Evolutionary conservation across 1,140 invertebrate genomes (phyloP).

Genomic region (Nasonia longicornis): DNA sequence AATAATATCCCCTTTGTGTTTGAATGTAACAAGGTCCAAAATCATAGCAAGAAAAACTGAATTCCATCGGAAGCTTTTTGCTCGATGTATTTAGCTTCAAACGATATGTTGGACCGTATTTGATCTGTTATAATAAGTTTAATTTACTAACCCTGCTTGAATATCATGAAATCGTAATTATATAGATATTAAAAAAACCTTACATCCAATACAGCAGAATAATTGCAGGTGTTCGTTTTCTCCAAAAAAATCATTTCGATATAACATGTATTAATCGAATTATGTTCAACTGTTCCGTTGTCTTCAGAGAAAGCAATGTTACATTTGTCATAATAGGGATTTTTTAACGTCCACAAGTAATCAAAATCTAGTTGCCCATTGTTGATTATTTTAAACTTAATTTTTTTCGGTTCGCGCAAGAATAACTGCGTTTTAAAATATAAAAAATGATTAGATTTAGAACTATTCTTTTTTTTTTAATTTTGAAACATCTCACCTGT

Average conservation of each 20-base stretch:
- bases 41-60: constrained; percentile 63
- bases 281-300: constrained; percentile 52
- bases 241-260: constrained; percentile 45
- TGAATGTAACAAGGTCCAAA: constrained; percentile 67
- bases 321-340: constrained; percentile 48
- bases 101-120: constrained; percentile 62
- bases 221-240: constrained; percentile 50
- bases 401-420: constrained; percentile 48
- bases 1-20: constrained; percentile 49
- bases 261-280: constrained; percentile 44
- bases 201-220: constrained; percentile 56
- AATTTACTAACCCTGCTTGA: background rate
- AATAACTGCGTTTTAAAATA: constrained; percentile 51
- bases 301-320: constrained; percentile 44
- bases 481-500: constrained; percentile 52
- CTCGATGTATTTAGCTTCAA: constrained; percentile 58
- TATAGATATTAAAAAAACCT: background rate
- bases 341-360: constrained; percentile 59
- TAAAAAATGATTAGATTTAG: background rate
- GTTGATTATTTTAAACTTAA: constrained; percentile 62
- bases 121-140: constrained; percentile 48
- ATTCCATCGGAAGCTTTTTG: constrained; percentile 53
- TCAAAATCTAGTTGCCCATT: constrained; percentile 60
- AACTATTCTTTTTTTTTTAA: background rate
- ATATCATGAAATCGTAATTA: constrained; percentile 13